Percentiles rank a stretch among this genome's conserved stretches.
Evolutionary conservation across 2,113 vertebrate species (phyloP).

Genomic region (Ammodytes marinus): DNA sequence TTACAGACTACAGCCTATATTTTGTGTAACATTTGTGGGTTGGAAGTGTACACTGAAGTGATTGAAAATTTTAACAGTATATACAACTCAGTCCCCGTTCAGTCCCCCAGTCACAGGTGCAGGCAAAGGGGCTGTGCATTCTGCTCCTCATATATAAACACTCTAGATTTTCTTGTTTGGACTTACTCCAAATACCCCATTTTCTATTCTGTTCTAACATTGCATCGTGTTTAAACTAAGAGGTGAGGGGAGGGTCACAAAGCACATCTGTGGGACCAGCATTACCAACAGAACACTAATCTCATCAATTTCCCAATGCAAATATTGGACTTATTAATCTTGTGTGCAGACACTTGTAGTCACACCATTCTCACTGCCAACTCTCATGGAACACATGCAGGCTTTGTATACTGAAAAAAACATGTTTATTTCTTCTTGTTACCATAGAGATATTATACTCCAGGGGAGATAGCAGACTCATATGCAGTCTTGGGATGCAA

Average conservation of each 20-base stretch:
- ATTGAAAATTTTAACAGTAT: background rate
- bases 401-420: slow-evolving; percentile 59
- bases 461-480: slow-evolving; percentile 46
- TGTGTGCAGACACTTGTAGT: slow-evolving; percentile 62
- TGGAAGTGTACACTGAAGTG: background rate
- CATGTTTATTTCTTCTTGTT: slow-evolving; percentile 72
- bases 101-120: slow-evolving; percentile 5
- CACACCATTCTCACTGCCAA: slow-evolving; percentile 36
- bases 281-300: slow-evolving; percentile 54
- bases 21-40: background rate
- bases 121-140: background rate
- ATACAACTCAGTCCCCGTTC: background rate
- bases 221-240: slow-evolving; percentile 64
- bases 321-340: slow-evolving; percentile 77
- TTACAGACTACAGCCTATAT: background rate
- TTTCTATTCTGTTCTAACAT: slow-evolving; percentile 51
- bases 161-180: slow-evolving; percentile 51
- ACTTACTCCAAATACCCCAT: slow-evolving; percentile 51
- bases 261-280: slow-evolving; percentile 20
- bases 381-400: slow-evolving; percentile 62
- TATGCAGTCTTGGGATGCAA: slow-evolving; percentile 58
- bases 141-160: slow-evolving; percentile 53
- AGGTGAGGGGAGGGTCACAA: slow-evolving; percentile 52
- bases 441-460: slow-evolving; percentile 69
- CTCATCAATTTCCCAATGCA: slow-evolving; percentile 70